Base-by-base conservation (phyloP, 2,113 vertebrate species). In the Alexandromys fortis region DNA sequence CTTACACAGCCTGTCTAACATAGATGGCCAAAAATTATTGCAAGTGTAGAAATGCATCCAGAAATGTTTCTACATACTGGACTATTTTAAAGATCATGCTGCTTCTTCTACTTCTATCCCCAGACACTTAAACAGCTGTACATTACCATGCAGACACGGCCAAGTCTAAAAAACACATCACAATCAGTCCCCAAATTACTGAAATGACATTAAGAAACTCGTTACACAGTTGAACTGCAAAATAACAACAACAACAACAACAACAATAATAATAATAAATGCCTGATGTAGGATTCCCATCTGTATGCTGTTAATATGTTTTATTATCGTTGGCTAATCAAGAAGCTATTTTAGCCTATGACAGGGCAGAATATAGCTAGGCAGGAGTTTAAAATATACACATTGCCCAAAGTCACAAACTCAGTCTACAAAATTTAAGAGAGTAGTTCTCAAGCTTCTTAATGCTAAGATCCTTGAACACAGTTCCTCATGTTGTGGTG, bases 11-110 rank as follows among this genome's bases (percentile, higher is more conserved):
- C 2, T 88, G 42, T 73, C 58, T n/a, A 75, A 24, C 55, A 88
- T 26, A n/a, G 47, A 85, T 13, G 90, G 63, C 61, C 72, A 77
- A 92, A 97, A 95, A 77, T 86, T 30, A 72, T 17, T 67, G 42
- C 82, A 94, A 94, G 72, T 82, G 89, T 76, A 33, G 45, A 92
- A 91, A 91, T 61, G 4, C 38, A 93, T 35, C 14, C 28, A 76
- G 42, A 86, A 89, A 30, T 77, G 87, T 73, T 86, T 82, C 8
- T 4, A 47, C 35, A 47, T 47, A 83, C 68, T 52, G 28, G 13
- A n/a, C 16, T 22, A 49, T n/a, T 91, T 49, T 49, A 63, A 70
- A 82, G 10, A 47, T 2, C 86, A 89, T 77, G 73, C 45, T 91
- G 5, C 3, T 67, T 68, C 30, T 68, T n/a, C 17, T 19, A 11